Percentiles rank a stretch among this genome's conserved stretches.
Evolutionary conservation across 2,888 invertebrate species (phyloP).

Genomic region (Alloplasta piceator): DNA sequence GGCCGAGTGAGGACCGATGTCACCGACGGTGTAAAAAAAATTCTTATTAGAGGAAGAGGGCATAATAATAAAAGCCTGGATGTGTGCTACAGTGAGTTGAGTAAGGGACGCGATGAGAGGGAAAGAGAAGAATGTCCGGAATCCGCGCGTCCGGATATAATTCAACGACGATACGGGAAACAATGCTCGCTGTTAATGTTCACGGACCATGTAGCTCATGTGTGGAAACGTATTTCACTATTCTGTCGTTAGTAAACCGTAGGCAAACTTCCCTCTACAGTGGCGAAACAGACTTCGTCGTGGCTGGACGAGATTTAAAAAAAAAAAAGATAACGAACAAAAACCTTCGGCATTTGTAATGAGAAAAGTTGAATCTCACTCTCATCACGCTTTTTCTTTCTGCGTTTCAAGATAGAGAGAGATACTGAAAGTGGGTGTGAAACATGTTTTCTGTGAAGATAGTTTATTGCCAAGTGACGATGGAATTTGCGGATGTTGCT

Average conservation of each 20-base stretch:
- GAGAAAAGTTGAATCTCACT: conserved; percentile 9
- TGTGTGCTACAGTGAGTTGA: background rate
- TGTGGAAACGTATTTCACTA: conserved; percentile 35
- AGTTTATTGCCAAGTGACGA: conserved; percentile 81
- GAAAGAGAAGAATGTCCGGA: conserved; percentile 39
- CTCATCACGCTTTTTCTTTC: background rate
- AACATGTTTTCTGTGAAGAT: conserved; percentile 80
- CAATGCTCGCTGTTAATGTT: conserved; percentile 58
- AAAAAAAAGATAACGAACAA: conserved; percentile 11
- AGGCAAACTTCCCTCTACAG: conserved; percentile 39
- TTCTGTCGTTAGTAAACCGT: conserved; percentile 39
- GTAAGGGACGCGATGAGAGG: background rate
- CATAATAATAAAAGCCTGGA: background rate
- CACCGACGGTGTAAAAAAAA: background rate
- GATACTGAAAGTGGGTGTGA: conserved; percentile 52
- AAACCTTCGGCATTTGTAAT: background rate
- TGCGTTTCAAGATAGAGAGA: background rate
- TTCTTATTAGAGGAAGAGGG: conserved; percentile 25
- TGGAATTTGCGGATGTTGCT: conserved; percentile 77
- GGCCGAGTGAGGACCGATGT: no score
- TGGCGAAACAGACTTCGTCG: conserved; percentile 40
- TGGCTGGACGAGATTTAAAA: conserved; percentile 33
- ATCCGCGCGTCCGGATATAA: conserved; percentile 55
- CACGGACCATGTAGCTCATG: conserved; percentile 54
- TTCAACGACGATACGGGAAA: conserved; percentile 52